Conservation (phyloP, 1,140 invertebrate species). For the Amphibalanus amphitrite region DNA sequence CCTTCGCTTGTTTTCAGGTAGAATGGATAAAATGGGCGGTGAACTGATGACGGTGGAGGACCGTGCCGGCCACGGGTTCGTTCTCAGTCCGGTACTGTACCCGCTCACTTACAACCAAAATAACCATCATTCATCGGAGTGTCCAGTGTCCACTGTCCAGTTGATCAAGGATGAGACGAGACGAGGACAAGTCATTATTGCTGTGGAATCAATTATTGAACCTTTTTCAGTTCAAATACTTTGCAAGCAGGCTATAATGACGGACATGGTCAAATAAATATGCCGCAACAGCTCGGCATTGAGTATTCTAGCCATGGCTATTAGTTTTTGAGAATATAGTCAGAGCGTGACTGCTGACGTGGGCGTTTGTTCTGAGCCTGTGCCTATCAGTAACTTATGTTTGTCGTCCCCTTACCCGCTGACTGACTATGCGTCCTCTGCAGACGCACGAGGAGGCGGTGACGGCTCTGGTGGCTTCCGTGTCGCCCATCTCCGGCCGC, state of each 20-base stretch:
- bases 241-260: background rate
- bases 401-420: conserved; percentile 31
- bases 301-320: too few relatives aligned
- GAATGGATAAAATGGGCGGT: background rate
- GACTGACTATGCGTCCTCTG: conserved; percentile 22
- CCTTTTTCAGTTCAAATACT: too few relatives aligned
- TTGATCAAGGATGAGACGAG: too few relatives aligned
- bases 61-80: background rate
- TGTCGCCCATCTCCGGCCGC: conserved; percentile 39
- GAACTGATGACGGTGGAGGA: conserved; percentile 8
- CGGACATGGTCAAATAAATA: too few relatives aligned
- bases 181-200: too few relatives aligned
- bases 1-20: conserved; percentile 17
- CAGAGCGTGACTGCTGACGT: too few relatives aligned
- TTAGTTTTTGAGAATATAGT: too few relatives aligned
- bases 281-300: too few relatives aligned
- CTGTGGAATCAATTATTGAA: too few relatives aligned
- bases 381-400: conserved; percentile 6
- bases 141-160: background rate
- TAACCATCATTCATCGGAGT: too few relatives aligned
- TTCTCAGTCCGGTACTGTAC: background rate
- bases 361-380: too few relatives aligned
- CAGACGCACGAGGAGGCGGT: conserved; percentile 67
- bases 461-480: conserved; percentile 43
- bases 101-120: conserved; percentile 6